A percentile compares a stretch with the other conserved stretches of the same genome.
Conservation (phyloP, 1,140 invertebrate genomes). For the Argopecten irradians region DNA sequence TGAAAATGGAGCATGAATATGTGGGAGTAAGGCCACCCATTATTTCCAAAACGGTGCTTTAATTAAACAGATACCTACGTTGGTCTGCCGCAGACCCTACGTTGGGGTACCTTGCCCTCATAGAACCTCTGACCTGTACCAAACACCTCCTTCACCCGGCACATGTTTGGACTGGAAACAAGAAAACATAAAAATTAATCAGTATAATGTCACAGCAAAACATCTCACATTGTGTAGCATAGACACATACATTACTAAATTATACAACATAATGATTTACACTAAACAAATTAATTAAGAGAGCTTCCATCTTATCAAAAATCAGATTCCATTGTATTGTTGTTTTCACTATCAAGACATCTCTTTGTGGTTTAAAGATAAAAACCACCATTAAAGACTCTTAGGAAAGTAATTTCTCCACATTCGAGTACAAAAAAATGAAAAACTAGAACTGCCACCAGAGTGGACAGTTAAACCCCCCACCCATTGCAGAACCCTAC, state of each 20-base stretch:
- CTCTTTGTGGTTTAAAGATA: no score
- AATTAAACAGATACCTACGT: conserved; percentile 46
- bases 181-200: neutral
- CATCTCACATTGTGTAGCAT: neutral
- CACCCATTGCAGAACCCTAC: no score
- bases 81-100: conserved; percentile 44
- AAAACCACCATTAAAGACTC: no score
- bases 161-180: conserved; percentile 53
- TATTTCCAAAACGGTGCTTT: neutral
- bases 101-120: conserved; percentile 28
- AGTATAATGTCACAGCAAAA: neutral
- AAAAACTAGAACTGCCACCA: no score
- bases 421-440: no score
- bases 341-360: neutral
- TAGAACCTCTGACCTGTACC: conserved; percentile 46
- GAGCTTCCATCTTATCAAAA: neutral
- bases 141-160: conserved; percentile 45
- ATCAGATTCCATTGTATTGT: neutral
- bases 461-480: no score
- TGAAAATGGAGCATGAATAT: no score
- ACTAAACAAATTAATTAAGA: neutral
- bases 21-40: no score
- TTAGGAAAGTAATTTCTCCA: no score
- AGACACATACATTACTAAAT: neutral
- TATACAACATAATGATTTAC: neutral